These are phyloP conservation scores for Anguilla anguilla DNA, from an alignment of 2,797 vertebrate species.

Conservation along the genomic window DNA sequence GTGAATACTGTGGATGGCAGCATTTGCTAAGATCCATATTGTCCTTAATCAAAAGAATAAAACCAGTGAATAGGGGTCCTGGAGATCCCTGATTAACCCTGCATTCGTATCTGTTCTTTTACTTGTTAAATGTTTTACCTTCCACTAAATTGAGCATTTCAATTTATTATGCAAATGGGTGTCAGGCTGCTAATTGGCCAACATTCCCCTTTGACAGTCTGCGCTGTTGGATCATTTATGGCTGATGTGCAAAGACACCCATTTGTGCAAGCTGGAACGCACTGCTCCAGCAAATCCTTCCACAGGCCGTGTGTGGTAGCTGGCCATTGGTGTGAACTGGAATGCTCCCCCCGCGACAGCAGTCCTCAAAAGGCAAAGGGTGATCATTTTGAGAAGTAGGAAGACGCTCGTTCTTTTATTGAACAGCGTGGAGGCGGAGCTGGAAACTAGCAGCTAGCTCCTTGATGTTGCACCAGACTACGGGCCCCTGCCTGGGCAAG, in stretches of 20 bases:
- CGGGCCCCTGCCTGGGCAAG: not conserved
- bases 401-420: not conserved
- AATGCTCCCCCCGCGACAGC: not conserved
- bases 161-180: not conserved
- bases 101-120: not conserved
- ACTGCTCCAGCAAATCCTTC: not conserved
- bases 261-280: too few species aligned
- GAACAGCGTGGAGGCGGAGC: not conserved
- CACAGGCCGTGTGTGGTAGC: not conserved
- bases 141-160: not conserved
- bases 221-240: not conserved
- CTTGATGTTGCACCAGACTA: not conserved
- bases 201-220: not conserved
- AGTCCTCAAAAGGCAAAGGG: not conserved
- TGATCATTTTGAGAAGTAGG: not conserved
- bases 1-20: not conserved
- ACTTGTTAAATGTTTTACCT: not conserved
- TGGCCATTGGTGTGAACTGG: not conserved
- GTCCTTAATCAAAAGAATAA: not conserved
- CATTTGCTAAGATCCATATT: slow-evolving; percentile 8
- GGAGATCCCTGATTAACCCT: not conserved
- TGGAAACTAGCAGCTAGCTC: not conserved
- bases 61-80: not conserved
- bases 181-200: not conserved
- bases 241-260: not conserved